Evolutionary conservation across 1,140 invertebrate genomes (phyloP).

Genomic region (Solenopsis fugax): DNA sequence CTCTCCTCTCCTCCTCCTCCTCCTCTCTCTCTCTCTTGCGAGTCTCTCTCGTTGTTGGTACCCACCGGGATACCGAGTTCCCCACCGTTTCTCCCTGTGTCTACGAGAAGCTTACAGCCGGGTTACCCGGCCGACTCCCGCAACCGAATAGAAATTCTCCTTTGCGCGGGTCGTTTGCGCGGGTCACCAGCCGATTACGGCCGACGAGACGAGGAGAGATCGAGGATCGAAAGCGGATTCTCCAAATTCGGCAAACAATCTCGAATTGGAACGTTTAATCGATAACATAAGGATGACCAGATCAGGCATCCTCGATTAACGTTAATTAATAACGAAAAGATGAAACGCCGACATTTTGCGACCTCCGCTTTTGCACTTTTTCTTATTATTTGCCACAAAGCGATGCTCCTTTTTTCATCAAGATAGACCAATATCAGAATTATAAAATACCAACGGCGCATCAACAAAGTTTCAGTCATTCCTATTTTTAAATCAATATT

Average conservation of each 20-base stretch:
- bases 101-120: constrained; percentile 59
- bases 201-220: constrained; percentile 20
- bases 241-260: not conserved
- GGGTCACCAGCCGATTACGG: constrained; percentile 25
- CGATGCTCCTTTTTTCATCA: not conserved
- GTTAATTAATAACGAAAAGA: not conserved
- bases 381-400: not conserved
- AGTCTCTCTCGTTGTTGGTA: constrained; percentile 61
- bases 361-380: not conserved
- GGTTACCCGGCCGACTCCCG: constrained; percentile 48
- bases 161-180: constrained; percentile 39
- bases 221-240: constrained; percentile 1
- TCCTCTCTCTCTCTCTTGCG: constrained; percentile 62
- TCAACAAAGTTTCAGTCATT: not conserved
- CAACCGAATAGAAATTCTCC: constrained; percentile 56
- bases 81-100: constrained; percentile 62
- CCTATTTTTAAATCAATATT: not conserved
- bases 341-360: constrained; percentile 15
- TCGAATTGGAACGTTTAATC: not conserved
- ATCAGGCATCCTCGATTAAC: not conserved
- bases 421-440: not conserved
- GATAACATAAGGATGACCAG: not conserved
- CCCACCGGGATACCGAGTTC: constrained; percentile 57
- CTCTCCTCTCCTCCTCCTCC: constrained; percentile 53
- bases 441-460: not conserved